Evolutionary conservation across 2,113 vertebrate genomes (phyloP), one percentile per base, ranked within the genome.

Genomic region (Stegostoma tigrinum): DNA sequence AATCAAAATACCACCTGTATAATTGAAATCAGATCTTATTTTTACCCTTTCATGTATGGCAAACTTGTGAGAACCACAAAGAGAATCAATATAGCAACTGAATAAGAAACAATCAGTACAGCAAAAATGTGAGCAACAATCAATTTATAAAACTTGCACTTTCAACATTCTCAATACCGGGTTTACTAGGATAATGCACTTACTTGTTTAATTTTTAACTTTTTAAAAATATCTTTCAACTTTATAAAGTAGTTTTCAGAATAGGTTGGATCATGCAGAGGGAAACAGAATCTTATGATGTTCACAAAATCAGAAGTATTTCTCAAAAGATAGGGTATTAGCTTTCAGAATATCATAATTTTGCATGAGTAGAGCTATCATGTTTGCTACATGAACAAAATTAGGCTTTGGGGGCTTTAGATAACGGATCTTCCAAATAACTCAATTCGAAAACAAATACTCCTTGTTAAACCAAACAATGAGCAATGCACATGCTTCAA

Each of bases 1-100:
- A 45, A 95, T 90, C 87, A 61, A 90, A 89, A 55, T 95, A 52
- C 66, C 8, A 94, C 67, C 70, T 95, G n/a, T 45, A 72, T 15
- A 95, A 70, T 95, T 48, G 94, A 72, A 95, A 95, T 75, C 2
- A 95, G 66, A 7, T 27, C 23, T 45, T 30, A 68, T 70, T 52
- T 72, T 95, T 52, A 68, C 45, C 23, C 42, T 94, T 70, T 95
- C 38, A 95, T 27, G 70, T 52, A 72, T 27, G 23, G 17, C 48
- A 52, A 72, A 45, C 24, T 72, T 0, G 6, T 95, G 52, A 95
- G 42, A 95, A 70, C 7, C 38, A 45, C 42, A 72, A 52, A 52
- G 52, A 27, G 30, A 52, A 90, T 14, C 55, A 90, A 3, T n/a
- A 64, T 61, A 90, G 87, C 87, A 61, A 90, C 4, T 12, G 4